Conservation (phyloP, 2,797 vertebrate species). For the Loriculus beryllinus region DNA sequence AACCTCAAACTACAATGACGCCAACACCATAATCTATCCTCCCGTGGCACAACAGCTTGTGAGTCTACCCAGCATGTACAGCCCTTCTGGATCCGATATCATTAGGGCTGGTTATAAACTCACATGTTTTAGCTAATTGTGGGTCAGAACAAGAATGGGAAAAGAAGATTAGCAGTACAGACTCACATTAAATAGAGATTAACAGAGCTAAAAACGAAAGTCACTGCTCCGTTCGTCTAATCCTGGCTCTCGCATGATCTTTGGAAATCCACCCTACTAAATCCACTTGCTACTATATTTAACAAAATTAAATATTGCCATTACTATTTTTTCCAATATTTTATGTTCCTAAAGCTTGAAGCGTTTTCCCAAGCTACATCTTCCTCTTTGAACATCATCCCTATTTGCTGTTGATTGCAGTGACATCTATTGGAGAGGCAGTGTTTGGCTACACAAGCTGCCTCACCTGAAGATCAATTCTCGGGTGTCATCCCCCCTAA, state of each 20-base stretch:
- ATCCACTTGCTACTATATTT: not conserved
- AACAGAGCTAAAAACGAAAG: constrained; percentile 32
- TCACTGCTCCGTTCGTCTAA: not conserved
- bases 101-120: not conserved
- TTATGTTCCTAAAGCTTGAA: not conserved
- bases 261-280: not conserved
- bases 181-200: constrained; percentile 43
- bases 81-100: not conserved
- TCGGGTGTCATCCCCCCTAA: not conserved
- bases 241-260: not conserved
- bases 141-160: constrained; percentile 19
- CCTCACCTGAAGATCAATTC: not conserved
- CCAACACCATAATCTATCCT: not conserved
- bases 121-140: constrained; percentile 27
- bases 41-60: not conserved
- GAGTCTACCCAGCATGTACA: not conserved
- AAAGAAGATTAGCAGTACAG: constrained; percentile 40
- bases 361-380: not conserved
- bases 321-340: not conserved
- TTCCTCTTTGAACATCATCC: constrained; percentile 1
- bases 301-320: not conserved
- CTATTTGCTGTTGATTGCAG: constrained; percentile 70
- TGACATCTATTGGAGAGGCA: constrained; percentile 78
- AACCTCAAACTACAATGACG: not conserved
- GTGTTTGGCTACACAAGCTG: constrained; percentile 7